A percentile compares a stretch with the other conserved stretches of the same genome.
phyloP scores from a whole-genome alignment of 2,797 vertebrate species.

The Darevskia mixta region DNA sequence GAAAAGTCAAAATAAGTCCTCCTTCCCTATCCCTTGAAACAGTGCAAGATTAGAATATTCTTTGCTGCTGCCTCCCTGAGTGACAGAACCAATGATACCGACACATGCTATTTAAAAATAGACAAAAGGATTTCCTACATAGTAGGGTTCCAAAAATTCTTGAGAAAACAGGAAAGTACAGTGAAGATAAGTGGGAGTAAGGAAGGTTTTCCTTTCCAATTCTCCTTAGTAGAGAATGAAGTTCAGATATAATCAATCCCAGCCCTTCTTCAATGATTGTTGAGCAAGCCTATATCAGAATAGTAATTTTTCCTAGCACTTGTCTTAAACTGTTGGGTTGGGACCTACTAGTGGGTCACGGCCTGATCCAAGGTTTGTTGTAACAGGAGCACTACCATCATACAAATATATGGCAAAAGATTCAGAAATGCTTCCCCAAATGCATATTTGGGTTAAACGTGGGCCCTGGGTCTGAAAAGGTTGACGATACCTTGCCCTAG shows the following conservation, averaged over 20 bases:
- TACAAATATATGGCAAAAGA: too few relatives aligned
- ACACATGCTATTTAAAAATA: conserved; percentile 30
- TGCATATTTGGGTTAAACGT: too few relatives aligned
- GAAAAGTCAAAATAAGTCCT: conserved; percentile 20
- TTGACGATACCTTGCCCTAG: too few relatives aligned
- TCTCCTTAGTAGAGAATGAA: conserved; percentile 16
- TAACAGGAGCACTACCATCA: too few relatives aligned
- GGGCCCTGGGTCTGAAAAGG: too few relatives aligned
- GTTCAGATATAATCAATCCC: conserved; percentile 16
- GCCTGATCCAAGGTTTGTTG: too few relatives aligned
- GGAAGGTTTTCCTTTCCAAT: background rate
- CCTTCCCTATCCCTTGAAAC: conserved; percentile 5
- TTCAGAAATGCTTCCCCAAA: too few relatives aligned
- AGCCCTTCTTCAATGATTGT: background rate
- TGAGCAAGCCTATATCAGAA: background rate
- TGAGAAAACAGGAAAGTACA: conserved; percentile 10
- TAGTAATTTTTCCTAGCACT: background rate
- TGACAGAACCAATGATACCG: background rate
- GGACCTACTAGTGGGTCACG: too few relatives aligned
- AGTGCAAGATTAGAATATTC: conserved; percentile 15
- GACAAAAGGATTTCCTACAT: conserved; percentile 27
- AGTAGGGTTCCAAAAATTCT: background rate
- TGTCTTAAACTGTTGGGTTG: too few relatives aligned
- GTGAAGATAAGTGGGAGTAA: conserved; percentile 5
- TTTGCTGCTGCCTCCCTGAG: conserved; percentile 22